Percentiles rank a stretch among this genome's conserved stretches.
Conservation (phyloP, 2,888 invertebrate species). For the Macrosoma leucophasiata region DNA sequence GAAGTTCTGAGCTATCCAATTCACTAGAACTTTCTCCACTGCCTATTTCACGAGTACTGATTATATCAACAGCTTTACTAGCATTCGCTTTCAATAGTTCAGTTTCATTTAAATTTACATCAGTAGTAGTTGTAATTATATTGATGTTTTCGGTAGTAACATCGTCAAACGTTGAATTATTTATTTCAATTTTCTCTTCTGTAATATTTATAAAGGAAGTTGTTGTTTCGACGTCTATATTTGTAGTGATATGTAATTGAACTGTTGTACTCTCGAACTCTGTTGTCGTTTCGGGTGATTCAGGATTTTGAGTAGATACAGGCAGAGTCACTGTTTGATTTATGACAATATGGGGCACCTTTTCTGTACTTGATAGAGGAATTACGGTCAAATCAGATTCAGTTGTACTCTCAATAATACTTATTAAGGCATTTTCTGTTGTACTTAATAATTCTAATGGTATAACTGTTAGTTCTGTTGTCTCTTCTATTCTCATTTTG, state of each 20-base stretch:
- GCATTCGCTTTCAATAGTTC: slow-evolving; percentile 24
- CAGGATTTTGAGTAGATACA: slow-evolving; percentile 38
- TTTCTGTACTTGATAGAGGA: slow-evolving; percentile 49
- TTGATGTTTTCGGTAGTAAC: too few relatives aligned
- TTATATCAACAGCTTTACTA: slow-evolving; percentile 22
- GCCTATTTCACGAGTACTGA: slow-evolving; percentile 6
- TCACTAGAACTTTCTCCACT: too few relatives aligned
- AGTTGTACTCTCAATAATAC: slow-evolving; percentile 50
- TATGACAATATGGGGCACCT: slow-evolving; percentile 37
- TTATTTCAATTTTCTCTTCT: slow-evolving; percentile 2
- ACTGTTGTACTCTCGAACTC: slow-evolving; percentile 1
- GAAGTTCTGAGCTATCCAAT: slow-evolving; percentile 31
- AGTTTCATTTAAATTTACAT: slow-evolving; percentile 8
- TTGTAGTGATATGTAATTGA: slow-evolving; percentile 19
- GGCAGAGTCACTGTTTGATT: slow-evolving; percentile 48
- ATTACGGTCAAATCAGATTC: slow-evolving; percentile 59
- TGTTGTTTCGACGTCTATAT: neutral
- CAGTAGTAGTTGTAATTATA: slow-evolving; percentile 1
- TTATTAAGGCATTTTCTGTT: slow-evolving; percentile 45
- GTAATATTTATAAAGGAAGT: slow-evolving; percentile 1
- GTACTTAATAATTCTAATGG: slow-evolving; percentile 63
- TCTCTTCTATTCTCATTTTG: slow-evolving; percentile 23
- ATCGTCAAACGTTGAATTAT: too few relatives aligned
- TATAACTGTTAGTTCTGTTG: slow-evolving; percentile 51
- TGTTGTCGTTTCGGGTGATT: slow-evolving; percentile 30